Conservation (phyloP, 2,113 vertebrate genomes). For the Platysteira castanea region DNA sequence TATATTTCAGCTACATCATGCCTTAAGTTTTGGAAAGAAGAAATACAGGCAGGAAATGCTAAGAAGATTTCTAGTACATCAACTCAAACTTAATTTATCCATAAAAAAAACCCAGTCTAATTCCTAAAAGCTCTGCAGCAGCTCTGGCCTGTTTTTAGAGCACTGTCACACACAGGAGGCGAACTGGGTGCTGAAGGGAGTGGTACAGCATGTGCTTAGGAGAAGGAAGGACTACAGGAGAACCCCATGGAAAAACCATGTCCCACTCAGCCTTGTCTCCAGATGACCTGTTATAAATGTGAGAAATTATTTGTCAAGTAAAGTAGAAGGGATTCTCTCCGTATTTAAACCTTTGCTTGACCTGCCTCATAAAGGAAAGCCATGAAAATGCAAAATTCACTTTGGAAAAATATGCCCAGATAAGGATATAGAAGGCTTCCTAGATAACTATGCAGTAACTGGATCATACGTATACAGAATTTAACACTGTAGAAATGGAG, state of each 20-base stretch:
- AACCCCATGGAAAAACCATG: background rate
- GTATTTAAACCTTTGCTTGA: background rate
- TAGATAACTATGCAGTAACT: background rate
- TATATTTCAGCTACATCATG: background rate
- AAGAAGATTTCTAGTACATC: background rate
- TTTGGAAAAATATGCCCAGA: background rate
- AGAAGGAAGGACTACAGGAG: background rate
- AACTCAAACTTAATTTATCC: background rate
- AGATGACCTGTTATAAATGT: background rate
- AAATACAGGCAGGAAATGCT: background rate
- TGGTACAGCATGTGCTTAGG: background rate
- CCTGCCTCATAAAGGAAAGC: background rate
- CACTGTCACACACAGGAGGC: background rate
- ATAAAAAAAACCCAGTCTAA: background rate
- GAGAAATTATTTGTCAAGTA: background rate
- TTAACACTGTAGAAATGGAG: background rate
- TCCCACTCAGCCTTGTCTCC: background rate
- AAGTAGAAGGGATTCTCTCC: background rate
- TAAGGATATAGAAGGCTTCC: background rate
- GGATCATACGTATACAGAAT: background rate
- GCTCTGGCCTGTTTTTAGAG: background rate
- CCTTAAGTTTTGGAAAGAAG: background rate
- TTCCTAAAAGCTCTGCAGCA: background rate
- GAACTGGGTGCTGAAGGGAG: background rate
- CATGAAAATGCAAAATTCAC: background rate